These are phyloP conservation scores for Petrocephalus microphthalmus DNA, from an alignment of 2,113 vertebrate genomes.

Conservation along the genomic window DNA sequence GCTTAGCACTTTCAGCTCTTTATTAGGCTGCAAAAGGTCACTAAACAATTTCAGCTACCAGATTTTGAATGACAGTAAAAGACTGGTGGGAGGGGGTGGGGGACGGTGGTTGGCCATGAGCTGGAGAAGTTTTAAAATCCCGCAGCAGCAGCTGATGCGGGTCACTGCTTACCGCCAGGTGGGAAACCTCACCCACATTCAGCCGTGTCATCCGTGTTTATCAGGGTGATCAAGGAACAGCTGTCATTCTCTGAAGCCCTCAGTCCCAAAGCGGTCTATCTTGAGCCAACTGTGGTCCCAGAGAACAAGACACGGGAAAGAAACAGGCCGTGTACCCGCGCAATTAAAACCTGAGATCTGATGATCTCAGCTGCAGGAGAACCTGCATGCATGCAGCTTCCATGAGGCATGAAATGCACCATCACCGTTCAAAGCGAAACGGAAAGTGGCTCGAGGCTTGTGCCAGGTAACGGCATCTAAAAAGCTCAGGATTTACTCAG, in stretches of 20 bases:
- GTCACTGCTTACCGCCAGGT: neutral
- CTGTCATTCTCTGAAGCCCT: neutral
- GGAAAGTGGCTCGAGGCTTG: neutral
- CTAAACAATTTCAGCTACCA: neutral
- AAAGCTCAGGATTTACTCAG: slow-evolving; percentile 12
- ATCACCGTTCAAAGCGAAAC: slow-evolving; percentile 1
- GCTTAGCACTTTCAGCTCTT: neutral
- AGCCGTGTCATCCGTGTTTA: neutral
- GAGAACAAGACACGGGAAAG: neutral
- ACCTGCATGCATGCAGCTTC: neutral
- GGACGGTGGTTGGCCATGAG: neutral
- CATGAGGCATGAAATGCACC: neutral
- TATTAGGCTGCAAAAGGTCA: neutral
- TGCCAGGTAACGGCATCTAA: neutral
- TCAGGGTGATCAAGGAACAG: neutral
- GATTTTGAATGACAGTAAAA: neutral
- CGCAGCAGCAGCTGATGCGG: neutral
- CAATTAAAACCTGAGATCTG: slow-evolving; percentile 11
- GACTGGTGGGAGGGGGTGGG: neutral
- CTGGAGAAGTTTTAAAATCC: neutral
- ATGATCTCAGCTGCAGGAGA: neutral
- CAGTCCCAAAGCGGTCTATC: neutral
- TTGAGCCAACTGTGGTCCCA: neutral
- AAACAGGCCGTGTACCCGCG: neutral
- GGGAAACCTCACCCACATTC: neutral